Evolutionary conservation across 2,113 vertebrate genomes (phyloP).

Genomic region (Sigmodon hispidus): DNA sequence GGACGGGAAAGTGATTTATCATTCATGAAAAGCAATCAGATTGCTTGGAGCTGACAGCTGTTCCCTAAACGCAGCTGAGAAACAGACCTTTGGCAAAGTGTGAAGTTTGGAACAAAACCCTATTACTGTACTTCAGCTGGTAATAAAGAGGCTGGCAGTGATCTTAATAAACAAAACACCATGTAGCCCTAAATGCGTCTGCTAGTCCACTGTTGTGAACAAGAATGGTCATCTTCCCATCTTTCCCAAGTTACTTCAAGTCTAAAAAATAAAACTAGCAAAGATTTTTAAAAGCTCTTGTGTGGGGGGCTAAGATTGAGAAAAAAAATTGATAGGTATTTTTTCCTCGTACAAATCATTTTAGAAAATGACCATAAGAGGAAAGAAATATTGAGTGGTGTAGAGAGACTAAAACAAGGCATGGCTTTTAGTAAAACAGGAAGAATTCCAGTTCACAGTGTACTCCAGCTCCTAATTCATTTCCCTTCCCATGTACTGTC

Average conservation of each 20-base stretch:
- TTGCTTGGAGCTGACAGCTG: conserved; percentile 78
- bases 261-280: background rate
- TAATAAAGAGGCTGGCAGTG: conserved; percentile 64
- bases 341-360: conserved; percentile 42
- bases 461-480: conserved; percentile 7
- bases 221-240: conserved; percentile 17
- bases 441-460: conserved; percentile 60
- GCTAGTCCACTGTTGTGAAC: conserved; percentile 27
- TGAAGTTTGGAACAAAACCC: conserved; percentile 75
- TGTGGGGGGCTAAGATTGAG: background rate
- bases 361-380: conserved; percentile 52
- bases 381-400: conserved; percentile 18
- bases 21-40: conserved; percentile 78
- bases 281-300: conserved; percentile 17
- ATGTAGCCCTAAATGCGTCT: conserved; percentile 22
- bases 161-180: conserved; percentile 72
- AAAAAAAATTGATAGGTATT: conserved; percentile 35
- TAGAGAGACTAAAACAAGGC: conserved; percentile 51
- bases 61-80: conserved; percentile 80
- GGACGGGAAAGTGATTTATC: conserved; percentile 75
- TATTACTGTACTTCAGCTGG: conserved; percentile 71
- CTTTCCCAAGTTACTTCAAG: conserved; percentile 32
- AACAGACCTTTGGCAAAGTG: conserved; percentile 77
- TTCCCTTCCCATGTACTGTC: conserved; percentile 7
- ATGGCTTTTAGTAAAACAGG: conserved; percentile 62